Percentiles rank a stretch among this genome's conserved stretches.
Conservation (phyloP, 2,113 vertebrate genomes). For the Archocentrus centrarchus region DNA sequence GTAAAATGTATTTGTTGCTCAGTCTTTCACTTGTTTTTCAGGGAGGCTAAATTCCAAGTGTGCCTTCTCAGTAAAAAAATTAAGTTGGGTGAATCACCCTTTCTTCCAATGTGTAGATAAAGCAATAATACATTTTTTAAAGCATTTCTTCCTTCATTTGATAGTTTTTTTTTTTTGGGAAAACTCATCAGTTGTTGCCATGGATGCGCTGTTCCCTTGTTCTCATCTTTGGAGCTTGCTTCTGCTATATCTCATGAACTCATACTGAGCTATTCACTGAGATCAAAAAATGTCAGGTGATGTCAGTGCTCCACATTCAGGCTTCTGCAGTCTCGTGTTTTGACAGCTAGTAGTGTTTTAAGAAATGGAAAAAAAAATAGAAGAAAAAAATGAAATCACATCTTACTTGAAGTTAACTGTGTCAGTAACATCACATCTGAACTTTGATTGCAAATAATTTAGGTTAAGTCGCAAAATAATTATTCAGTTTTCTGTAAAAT, state of each 20-base stretch:
- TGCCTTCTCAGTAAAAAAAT: not conserved
- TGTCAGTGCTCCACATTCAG: not conserved
- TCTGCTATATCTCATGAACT: slow-evolving; percentile 4
- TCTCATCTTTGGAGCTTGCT: not conserved
- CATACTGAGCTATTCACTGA: not conserved
- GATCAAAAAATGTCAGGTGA: slow-evolving; percentile 10
- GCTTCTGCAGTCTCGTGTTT: slow-evolving; percentile 2
- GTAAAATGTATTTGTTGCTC: not conserved
- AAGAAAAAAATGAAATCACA: not conserved
- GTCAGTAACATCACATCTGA: not conserved
- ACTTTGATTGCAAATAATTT: not conserved
- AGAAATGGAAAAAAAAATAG: not conserved
- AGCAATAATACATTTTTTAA: not conserved
- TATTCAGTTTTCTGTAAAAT: not conserved
- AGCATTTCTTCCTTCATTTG: not conserved
- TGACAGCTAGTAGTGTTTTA: not conserved
- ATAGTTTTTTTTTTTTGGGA: not conserved
- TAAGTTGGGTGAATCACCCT: not conserved
- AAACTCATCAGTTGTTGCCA: not conserved
- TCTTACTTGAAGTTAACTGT: not conserved
- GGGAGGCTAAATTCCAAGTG: not conserved
- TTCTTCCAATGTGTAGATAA: not conserved
- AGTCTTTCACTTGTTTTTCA: not conserved
- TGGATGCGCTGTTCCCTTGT: not conserved
- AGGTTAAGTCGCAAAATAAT: not conserved